Evolutionary conservation across 2,888 invertebrate species (phyloP), one percentile per base, ranked within the genome.

Genomic region (Hyposoter didymator): DNA sequence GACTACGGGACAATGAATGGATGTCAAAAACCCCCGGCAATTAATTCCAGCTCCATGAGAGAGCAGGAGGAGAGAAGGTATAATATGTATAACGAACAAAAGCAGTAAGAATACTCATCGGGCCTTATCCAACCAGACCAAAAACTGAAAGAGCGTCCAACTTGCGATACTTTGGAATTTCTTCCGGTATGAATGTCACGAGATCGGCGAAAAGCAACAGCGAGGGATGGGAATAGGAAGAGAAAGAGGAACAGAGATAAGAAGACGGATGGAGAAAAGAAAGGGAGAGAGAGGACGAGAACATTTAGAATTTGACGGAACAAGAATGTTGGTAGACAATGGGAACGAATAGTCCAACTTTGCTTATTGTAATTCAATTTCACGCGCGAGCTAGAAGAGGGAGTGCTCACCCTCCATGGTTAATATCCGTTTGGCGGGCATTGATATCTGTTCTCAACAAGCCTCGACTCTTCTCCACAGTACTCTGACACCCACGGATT

Each of bases 11-110:
- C 91, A 92, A 91, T 92, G 92, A 93, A 92, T 91, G 91, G 91
- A 92, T 92, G 93, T 93, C 93, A 93, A 93, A 92, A 93, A 93
- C 90, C 92, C 92, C 55, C 90, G 91, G 92, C 93, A 93, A 93
- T 93, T 93, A 93, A 93, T 93, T 93, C 92, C 91, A 89, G 80
- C 88, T 89, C 90, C 88, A 87, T 87, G 87, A 87, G 90, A 72
- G 76, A 22, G 22, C 55, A 55, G n/a, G 43, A 35, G 59, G 43
- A 66, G 59, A 49, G 19, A 59, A 73, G 39, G 43, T 69, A 49
- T 52, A 69, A 49, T 62, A 49, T 52, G 73, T 67, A 81, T 78
- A 59, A 72, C 55, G 91, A 93, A 92, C 92, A 93, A 93, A 88
- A 92, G 91, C 90, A 90, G 89, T 90, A 92, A 91, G 92, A 92